Conservation (phyloP, 2,113 vertebrate genomes). For the Micromys minutus region DNA sequence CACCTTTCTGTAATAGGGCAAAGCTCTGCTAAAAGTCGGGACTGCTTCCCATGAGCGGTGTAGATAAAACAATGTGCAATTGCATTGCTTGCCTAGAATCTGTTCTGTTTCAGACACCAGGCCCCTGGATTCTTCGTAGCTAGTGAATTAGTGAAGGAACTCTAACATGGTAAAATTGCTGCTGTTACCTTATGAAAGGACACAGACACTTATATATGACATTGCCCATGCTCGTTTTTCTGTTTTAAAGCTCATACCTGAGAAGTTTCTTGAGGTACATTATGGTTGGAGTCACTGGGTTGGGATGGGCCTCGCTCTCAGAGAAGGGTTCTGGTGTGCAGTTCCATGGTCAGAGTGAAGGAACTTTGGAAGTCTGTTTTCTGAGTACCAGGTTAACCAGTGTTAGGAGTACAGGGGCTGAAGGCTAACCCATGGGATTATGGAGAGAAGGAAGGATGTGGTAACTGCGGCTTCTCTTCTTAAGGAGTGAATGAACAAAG, state of each 20-base stretch:
- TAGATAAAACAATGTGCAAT: background rate
- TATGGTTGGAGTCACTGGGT: background rate
- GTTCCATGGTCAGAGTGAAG: background rate
- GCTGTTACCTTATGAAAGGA: background rate
- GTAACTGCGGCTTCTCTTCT: background rate
- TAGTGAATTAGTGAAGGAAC: background rate
- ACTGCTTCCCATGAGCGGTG: background rate
- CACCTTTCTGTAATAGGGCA: background rate
- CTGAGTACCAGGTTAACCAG: background rate
- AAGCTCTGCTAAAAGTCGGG: background rate
- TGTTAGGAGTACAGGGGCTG: background rate
- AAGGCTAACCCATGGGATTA: background rate
- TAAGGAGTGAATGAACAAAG: background rate
- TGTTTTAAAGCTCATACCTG: constrained; percentile 18
- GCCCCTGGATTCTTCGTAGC: background rate
- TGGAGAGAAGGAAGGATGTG: background rate
- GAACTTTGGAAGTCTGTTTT: background rate
- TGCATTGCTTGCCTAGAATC: background rate
- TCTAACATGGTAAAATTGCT: background rate
- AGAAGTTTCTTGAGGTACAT: background rate
- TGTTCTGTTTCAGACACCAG: background rate
- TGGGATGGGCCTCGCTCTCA: background rate
- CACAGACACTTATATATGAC: background rate
- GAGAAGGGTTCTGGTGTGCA: background rate
- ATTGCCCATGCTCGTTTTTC: background rate